phyloP scores from a whole-genome alignment of 2,888 invertebrate genomes.

The Drosophila hawaiiensis region DNA sequence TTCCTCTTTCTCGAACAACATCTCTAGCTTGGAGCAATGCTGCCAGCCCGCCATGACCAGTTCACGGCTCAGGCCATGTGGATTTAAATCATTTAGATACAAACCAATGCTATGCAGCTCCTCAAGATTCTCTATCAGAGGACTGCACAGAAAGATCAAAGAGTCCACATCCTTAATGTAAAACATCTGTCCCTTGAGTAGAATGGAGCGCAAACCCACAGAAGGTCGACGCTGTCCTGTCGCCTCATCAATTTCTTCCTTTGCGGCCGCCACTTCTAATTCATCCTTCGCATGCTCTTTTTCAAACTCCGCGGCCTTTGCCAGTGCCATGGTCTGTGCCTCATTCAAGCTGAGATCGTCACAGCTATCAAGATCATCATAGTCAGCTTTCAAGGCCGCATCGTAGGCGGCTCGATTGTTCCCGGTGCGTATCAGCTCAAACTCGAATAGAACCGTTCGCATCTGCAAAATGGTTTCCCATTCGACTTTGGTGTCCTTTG shows the following conservation, averaged over 20 bases:
- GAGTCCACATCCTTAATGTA: constrained; percentile 92
- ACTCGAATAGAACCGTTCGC: constrained; percentile 93
- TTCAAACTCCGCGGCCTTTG: constrained; percentile 58
- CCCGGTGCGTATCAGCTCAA: constrained; percentile 90
- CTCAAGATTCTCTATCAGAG: constrained; percentile 94
- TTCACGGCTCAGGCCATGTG: constrained; percentile 94
- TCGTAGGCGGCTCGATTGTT: constrained; percentile 77
- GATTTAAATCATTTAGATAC: constrained; percentile 93
- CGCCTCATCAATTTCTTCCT: constrained; percentile 70
- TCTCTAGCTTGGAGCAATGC: constrained; percentile 91
- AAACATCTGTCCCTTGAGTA: constrained; percentile 94
- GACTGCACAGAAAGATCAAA: constrained; percentile 94
- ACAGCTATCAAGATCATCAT: constrained; percentile 58
- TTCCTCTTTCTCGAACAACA: constrained; percentile 93
- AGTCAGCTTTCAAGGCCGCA: constrained; percentile 75
- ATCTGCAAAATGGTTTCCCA: constrained; percentile 93
- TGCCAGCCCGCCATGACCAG: constrained; percentile 94
- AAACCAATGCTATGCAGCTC: constrained; percentile 92
- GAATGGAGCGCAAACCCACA: constrained; percentile 86
- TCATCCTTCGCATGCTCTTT: constrained; percentile 47
- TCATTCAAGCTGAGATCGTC: constrained; percentile 71
- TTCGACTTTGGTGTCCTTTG: constrained; percentile 91
- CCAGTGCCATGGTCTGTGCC: constrained; percentile 69
- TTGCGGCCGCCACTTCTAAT: constrained; percentile 33
- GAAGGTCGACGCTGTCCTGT: constrained; percentile 53